phyloP scores from a whole-genome alignment of 2,797 vertebrate species.

The Euphonia xanthogaster region DNA sequence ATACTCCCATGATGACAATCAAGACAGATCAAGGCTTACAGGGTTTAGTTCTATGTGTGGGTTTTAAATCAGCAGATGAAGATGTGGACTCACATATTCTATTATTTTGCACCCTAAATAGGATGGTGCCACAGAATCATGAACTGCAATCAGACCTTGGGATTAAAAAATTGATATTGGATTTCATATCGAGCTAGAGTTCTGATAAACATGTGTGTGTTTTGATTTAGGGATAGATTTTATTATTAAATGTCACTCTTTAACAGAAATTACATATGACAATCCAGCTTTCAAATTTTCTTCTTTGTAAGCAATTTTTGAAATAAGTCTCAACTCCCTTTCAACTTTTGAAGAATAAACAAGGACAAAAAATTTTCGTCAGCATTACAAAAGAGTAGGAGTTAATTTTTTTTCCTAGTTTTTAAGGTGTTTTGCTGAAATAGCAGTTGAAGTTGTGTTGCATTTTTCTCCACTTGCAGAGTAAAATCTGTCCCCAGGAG shows the following conservation, averaged over 20 bases:
- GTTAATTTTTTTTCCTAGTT: not conserved
- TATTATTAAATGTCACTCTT: not conserved
- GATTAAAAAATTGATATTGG: not conserved
- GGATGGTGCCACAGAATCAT: not conserved
- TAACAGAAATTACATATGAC: not conserved
- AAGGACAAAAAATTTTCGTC: not conserved
- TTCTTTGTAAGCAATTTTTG: not conserved
- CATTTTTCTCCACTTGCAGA: not conserved
- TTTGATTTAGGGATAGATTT: not conserved
- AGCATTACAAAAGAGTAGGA: not conserved
- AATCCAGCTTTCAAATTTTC: not conserved
- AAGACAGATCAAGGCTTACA: not conserved
- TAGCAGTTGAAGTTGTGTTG: not conserved
- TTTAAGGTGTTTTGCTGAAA: not conserved
- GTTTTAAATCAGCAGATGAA: not conserved
- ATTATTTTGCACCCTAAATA: not conserved
- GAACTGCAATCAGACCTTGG: not conserved
- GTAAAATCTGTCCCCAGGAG: not conserved
- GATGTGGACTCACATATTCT: not conserved
- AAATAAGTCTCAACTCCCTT: not conserved
- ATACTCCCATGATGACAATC: not conserved
- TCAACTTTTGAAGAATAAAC: not conserved
- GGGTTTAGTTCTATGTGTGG: not conserved
- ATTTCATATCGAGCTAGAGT: not conserved
- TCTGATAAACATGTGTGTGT: not conserved